phyloP scores from a whole-genome alignment of 30 jellyfish, hydroid and myxozoan species.

The Aurelia sp. region DNA sequence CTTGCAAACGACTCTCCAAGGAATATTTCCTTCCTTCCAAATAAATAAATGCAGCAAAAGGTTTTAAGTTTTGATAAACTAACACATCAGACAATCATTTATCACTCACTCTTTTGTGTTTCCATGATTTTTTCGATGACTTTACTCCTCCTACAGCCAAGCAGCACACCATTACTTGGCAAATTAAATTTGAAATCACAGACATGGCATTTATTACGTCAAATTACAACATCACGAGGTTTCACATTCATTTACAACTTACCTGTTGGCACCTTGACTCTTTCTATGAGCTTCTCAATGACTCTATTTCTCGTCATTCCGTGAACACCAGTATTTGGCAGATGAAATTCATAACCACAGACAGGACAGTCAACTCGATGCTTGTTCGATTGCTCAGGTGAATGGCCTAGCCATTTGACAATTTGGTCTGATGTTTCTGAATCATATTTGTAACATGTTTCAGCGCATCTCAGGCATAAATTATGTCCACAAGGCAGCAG shows the following conservation, averaged over 20 bases:
- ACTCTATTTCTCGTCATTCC: constrained; percentile 37
- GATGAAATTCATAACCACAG: constrained; percentile 29
- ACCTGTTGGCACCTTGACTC: neutral
- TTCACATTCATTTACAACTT: neutral
- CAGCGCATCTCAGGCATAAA: constrained; percentile 62
- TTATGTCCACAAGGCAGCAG: constrained; percentile 76
- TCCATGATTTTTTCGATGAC: constrained; percentile 27
- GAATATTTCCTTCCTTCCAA: too few relatives aligned
- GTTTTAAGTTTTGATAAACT: too few relatives aligned
- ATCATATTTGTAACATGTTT: constrained; percentile 1
- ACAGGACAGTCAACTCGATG: constrained; percentile 52
- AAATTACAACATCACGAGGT: too few relatives aligned
- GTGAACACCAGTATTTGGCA: constrained; percentile 56
- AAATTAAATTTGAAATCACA: constrained; percentile 29
- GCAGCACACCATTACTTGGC: constrained; percentile 46
- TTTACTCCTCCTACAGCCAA: constrained; percentile 30
- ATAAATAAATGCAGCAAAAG: too few relatives aligned
- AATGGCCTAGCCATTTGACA: constrained; percentile 1
- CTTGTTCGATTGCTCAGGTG: constrained; percentile 6
- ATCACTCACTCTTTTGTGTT: neutral
- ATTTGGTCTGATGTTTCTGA: constrained; percentile 4
- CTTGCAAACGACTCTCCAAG: too few relatives aligned
- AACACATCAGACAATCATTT: neutral
- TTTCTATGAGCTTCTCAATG: constrained; percentile 28
- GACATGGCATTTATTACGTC: constrained; percentile 31